Percentiles rank a stretch among this genome's conserved stretches.
These are phyloP conservation scores for Oxytorus armatus DNA, from an alignment of 2,888 invertebrate genomes.

Conservation along the genomic window DNA sequence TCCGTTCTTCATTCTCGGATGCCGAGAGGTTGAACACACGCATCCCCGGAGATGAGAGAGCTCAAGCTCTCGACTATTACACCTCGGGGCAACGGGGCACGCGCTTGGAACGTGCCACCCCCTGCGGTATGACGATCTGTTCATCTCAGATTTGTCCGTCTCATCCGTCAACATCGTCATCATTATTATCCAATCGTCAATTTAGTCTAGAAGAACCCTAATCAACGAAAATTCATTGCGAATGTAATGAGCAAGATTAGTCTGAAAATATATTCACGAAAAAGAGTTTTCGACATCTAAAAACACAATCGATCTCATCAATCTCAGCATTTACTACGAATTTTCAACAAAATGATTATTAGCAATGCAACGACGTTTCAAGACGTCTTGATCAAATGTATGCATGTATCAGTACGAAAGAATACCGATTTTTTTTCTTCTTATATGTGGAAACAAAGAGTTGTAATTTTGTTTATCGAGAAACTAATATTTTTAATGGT, in stretches of 20 bases:
- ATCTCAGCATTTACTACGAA: no score
- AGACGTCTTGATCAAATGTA: no score
- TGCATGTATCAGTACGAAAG: no score
- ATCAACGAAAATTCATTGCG: background rate
- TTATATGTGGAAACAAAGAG: no score
- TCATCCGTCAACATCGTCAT: slow-evolving; percentile 40
- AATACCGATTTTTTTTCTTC: no score
- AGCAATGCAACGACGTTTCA: no score
- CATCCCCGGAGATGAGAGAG: slow-evolving; percentile 49
- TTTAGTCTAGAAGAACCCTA: background rate
- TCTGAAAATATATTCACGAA: background rate
- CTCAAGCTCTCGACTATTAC: slow-evolving; percentile 64
- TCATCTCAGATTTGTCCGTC: slow-evolving; percentile 5
- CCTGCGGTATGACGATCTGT: slow-evolving; percentile 35
- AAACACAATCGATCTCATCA: no score
- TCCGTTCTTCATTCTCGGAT: slow-evolving; percentile 49
- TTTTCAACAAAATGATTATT: no score
- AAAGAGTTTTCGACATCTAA: no score
- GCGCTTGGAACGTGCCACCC: slow-evolving; percentile 64
- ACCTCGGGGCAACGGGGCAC: slow-evolving; percentile 65
- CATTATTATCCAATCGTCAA: slow-evolving; percentile 30
- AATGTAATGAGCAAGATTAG: no score
- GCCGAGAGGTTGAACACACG: slow-evolving; percentile 46
- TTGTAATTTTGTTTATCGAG: no score
- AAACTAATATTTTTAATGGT: no score